Evolutionary conservation across 2,888 invertebrate species (phyloP).

Genomic region (Melangyna quadrimaculata): DNA sequence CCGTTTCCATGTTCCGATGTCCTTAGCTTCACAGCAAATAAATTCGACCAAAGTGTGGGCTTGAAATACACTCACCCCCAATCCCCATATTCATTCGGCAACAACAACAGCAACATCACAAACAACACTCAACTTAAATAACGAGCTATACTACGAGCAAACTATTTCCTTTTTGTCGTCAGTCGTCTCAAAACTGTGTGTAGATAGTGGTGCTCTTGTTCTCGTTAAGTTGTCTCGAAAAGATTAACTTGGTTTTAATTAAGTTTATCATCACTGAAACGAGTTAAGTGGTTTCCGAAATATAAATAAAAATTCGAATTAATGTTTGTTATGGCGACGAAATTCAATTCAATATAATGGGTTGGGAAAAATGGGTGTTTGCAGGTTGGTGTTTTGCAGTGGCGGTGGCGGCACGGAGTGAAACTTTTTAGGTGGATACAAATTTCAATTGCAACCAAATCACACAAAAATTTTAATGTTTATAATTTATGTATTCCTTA

Average conservation of each 20-base stretch:
- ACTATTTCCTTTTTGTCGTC: not conserved
- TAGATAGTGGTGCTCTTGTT: not conserved
- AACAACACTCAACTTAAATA: not conserved
- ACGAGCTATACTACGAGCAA: not conserved
- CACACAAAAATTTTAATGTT: no score
- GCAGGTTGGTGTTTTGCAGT: not conserved
- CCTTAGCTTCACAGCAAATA: not conserved
- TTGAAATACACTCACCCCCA: no score
- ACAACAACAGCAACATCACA: not conserved
- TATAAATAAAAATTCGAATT: slow-evolving; percentile 11
- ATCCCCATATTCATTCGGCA: not conserved
- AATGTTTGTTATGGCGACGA: slow-evolving; percentile 21
- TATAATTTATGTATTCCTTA: no score
- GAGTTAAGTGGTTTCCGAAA: slow-evolving; percentile 33
- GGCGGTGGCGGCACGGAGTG: not conserved
- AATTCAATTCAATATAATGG: slow-evolving; percentile 7
- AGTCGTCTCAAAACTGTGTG: slow-evolving; percentile 34
- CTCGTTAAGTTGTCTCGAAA: slow-evolving; percentile 60
- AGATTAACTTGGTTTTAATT: slow-evolving; percentile 63
- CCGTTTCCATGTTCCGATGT: not conserved
- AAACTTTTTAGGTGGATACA: no score
- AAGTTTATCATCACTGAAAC: slow-evolving; percentile 59
- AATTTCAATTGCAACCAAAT: no score
- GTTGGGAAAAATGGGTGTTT: not conserved
- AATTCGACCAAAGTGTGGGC: not conserved